Percentiles rank a stretch among this genome's conserved stretches.
Evolutionary conservation across 1,140 invertebrate species (phyloP).

Genomic region (Drosophila lacertosa): DNA sequence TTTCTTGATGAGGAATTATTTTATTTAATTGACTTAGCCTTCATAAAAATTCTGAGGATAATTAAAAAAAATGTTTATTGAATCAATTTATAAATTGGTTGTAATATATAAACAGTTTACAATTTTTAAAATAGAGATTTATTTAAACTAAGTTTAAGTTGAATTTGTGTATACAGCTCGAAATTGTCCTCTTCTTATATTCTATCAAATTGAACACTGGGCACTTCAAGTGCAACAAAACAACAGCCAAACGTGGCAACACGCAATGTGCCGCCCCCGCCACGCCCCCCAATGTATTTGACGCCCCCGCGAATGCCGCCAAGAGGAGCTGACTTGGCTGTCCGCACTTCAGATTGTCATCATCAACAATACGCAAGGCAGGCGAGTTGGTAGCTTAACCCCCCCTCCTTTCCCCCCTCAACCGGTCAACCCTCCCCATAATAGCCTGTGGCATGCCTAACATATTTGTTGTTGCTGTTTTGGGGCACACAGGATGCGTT

Average conservation of each 20-base stretch:
- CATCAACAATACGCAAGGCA: no score
- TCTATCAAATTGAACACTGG: constrained; percentile 32
- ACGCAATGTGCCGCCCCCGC: constrained; percentile 10
- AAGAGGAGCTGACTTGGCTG: constrained; percentile 15
- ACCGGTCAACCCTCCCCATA: not conserved
- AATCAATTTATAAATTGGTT: no score
- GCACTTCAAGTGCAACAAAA: constrained; percentile 15
- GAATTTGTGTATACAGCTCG: no score
- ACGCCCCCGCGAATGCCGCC: constrained; percentile 5
- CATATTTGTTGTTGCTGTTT: constrained; percentile 25
- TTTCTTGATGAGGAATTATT: no score
- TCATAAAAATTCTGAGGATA: no score
- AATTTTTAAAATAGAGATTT: no score
- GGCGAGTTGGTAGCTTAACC: constrained; percentile 31
- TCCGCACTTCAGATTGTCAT: constrained; percentile 69
- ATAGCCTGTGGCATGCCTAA: constrained; percentile 20
- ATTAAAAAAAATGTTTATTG: no score
- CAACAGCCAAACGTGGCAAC: constrained; percentile 8
- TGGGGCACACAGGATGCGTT: constrained; percentile 29
- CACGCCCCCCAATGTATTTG: not conserved
- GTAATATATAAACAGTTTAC: no score
- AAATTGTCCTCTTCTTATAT: no score
- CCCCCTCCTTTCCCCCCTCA: not conserved
- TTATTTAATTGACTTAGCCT: no score
- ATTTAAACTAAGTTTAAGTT: no score